Percentiles rank a stretch among this genome's conserved stretches.
Evolutionary conservation across 2,888 invertebrate species (phyloP).

Genomic region (Oxystoma pomonae): DNA sequence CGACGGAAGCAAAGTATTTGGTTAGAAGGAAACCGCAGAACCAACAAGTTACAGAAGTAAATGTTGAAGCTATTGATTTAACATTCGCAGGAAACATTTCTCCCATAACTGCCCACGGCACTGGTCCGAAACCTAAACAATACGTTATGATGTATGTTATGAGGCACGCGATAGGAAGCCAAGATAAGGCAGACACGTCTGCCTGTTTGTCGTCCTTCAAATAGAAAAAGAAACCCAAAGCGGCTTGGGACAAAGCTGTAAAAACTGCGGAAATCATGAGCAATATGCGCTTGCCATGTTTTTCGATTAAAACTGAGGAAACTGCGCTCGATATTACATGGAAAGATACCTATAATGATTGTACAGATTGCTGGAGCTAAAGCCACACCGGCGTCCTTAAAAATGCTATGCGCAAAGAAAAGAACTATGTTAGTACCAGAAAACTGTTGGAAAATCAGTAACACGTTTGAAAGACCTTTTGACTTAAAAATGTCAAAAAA

Average conservation of each 20-base stretch:
- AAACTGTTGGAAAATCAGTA: constrained; percentile 78
- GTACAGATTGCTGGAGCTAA: constrained; percentile 61
- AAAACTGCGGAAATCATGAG: constrained; percentile 67
- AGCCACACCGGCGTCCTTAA: constrained; percentile 47
- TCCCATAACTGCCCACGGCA: constrained; percentile 82
- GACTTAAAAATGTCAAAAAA: constrained; percentile 48
- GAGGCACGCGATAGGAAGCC: constrained; percentile 69
- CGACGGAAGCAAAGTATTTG: constrained; percentile 61
- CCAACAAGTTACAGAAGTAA: constrained; percentile 80
- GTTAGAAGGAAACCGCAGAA: constrained; percentile 70
- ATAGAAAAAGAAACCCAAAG: constrained; percentile 50
- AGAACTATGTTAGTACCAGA: constrained; percentile 77
- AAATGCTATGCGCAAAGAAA: constrained; percentile 72
- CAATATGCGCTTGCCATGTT: constrained; percentile 68
- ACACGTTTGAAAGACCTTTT: constrained; percentile 64
- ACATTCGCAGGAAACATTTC: constrained; percentile 82
- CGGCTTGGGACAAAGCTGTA: constrained; percentile 50
- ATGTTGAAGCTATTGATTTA: constrained; percentile 70
- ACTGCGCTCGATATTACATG: constrained; percentile 72
- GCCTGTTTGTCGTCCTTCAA: constrained; percentile 57
- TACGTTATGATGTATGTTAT: constrained; percentile 72
- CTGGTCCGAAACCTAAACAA: constrained; percentile 72
- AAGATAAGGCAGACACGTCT: constrained; percentile 51
- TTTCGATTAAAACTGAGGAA: constrained; percentile 74
- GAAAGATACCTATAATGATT: constrained; percentile 75